Evolutionary conservation across 2,113 vertebrate genomes (phyloP).

Genomic region (Sigmodon hispidus): DNA sequence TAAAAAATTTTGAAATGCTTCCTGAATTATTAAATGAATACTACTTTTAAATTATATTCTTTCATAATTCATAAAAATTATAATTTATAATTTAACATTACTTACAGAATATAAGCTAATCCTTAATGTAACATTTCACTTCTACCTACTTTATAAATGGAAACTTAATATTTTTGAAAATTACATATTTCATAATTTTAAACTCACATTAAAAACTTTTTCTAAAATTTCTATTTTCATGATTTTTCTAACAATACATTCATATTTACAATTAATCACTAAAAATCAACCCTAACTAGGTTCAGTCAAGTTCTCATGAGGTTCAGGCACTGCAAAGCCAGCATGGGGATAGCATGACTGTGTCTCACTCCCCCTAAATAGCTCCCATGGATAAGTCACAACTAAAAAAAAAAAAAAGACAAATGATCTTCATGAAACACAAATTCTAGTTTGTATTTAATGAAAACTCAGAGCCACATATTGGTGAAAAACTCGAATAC

Average conservation of each 20-base stretch:
- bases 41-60: neutral
- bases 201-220: constrained; percentile 32
- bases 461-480: no score
- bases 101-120: neutral
- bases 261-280: neutral
- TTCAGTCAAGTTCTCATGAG: neutral
- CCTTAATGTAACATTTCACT: constrained; percentile 4
- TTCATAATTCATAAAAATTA: neutral
- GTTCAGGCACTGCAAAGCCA: neutral
- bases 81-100: neutral
- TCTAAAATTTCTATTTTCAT: neutral
- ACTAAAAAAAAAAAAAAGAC: neutral
- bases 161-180: constrained; percentile 23
- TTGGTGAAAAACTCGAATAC: no score
- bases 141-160: constrained; percentile 19
- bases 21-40: constrained; percentile 32
- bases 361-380: neutral
- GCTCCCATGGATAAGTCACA: neutral
- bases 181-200: neutral
- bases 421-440: no score
- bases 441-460: no score
- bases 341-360: neutral
- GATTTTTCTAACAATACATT: neutral
- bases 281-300: neutral
- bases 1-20: constrained; percentile 42